Base-by-base conservation (phyloP, 2,113 vertebrate species). In the Chaetops frenatus region DNA sequence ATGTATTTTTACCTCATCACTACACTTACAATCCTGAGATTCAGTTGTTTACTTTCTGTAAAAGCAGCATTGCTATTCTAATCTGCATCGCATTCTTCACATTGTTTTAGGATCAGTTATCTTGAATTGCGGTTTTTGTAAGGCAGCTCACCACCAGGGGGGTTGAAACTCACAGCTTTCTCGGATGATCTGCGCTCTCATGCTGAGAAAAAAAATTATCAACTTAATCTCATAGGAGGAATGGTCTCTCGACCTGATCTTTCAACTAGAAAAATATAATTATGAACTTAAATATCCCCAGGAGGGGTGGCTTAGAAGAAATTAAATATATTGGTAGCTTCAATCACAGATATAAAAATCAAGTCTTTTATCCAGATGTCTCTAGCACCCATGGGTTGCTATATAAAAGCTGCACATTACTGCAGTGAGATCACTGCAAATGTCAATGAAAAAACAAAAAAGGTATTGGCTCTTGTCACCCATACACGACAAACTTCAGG, bases 61-160 rank as follows among this genome's bases (percentile, higher is more conserved):
- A 82, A 94, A 85, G 81, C 27, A 92, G 81, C 91, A 69, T 5
- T 27, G 82, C 57, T 57, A 62, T 71, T 90, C 95, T 83, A 94
- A 95, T 96, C 94, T 94, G 62, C 79, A 79, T 27, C 0, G 6
- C 82, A 94, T 88, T 66, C 78, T 67, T 95, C 42, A 38, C 90
- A 97, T 96, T 94, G 90, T 94, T 97, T 97, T 94, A 94, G 95
- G 93, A 94, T 97, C 95, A 97, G 93, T 84, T 96, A 96, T 94
- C 92, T 73, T 73, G 44, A 96, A 94, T 48, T 90, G 91, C 72
- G 54, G 36, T 50, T 90, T 92, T 81, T 87, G 65, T 60, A 94
- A 96, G 84, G 94, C 87, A 83, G 80, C 64, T 93, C 72, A 47
- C 94, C 74, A 81, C 73, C 33, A 36, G 27, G 31, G 66, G 61